Evolutionary conservation across 92 coral and sea anemone species (phyloP), one percentile per base, ranked within the genome.

Genomic region (Epizoanthus rinbou): DNA sequence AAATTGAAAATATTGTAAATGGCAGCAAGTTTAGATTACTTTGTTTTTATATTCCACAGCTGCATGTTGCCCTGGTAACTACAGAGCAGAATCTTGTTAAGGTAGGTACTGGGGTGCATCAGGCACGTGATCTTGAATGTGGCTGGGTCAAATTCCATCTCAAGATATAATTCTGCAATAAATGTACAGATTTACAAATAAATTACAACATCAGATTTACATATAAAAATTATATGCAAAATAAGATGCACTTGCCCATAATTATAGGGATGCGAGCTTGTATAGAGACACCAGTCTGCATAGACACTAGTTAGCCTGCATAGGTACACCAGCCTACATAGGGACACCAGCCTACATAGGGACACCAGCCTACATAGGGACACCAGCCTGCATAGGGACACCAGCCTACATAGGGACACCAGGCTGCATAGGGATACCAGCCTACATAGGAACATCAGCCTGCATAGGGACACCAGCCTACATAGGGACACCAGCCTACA

Each of bases 71-170:
- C 99, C 74, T 96, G 99, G 69, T 84, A 81, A 80, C 99, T 93
- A 74, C 99, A 94, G 79, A 96, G 85, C 35, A 96, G 71, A 63
- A 96, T 88, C 78, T 96, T 96, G 83, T 96, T 96, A 6, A 96
- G 92, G 69, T 96, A 96, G 0, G 99, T 96, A 60, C 99, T 96
- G 47, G 99, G 99, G 68, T 96, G 99, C 93, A 91, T 88, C 81
- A 96, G 78, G 64, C 98, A 87, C 3, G 96, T 91, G 62, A 96
- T 84, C n/a, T 79, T 68, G 84, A 96, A 96, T 33, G 88, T 86
- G 10, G 75, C 70, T 4, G 92, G 85, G 75, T 88, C 89, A 79
- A 96, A 96, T 64, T 88, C 90, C 81, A 96, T 76, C 87, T 93
- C 95, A 66, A 96, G 89, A 76, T 96, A 93, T 57, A 93, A 82